phyloP scores from a whole-genome alignment of 2,797 vertebrate species.

The Pseudochirops cupreus region DNA sequence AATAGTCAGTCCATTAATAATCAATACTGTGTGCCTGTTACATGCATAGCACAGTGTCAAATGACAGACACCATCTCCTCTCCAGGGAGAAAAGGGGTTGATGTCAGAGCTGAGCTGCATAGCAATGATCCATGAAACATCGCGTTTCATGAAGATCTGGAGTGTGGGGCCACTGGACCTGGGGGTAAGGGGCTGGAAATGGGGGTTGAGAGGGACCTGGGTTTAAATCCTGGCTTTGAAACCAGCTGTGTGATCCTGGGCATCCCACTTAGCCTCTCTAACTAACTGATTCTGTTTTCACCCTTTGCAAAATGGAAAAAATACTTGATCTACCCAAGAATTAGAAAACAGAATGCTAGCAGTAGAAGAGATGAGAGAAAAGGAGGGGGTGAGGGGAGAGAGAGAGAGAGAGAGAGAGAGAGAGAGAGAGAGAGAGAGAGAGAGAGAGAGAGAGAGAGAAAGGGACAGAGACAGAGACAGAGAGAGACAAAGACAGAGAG shows the following conservation, averaged over 20 bases:
- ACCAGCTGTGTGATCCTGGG: neutral
- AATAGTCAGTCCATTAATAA: conserved; percentile 7
- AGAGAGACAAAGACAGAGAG: too few species aligned
- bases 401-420: too few species aligned
- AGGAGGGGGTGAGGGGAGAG: too few species aligned
- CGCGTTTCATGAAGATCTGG: neutral
- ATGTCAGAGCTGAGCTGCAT: neutral
- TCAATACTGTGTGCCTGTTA: neutral
- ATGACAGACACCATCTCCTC: neutral
- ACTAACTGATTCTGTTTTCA: neutral
- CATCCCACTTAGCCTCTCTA: neutral
- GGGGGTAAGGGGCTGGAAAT: neutral
- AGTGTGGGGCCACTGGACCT: neutral
- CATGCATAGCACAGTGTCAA: neutral
- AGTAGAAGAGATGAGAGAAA: neutral
- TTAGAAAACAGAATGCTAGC: neutral
- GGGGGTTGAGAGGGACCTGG: neutral
- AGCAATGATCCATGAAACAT: neutral
- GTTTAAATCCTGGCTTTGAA: neutral
- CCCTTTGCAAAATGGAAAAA: neutral
- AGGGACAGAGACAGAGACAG: too few species aligned
- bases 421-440: too few species aligned
- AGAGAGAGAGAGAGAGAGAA: too few species aligned
- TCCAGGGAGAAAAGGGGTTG: neutral
- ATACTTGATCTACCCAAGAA: neutral